Base-by-base conservation (phyloP, 1,140 invertebrate genomes). In the Apis cerana region DNA sequence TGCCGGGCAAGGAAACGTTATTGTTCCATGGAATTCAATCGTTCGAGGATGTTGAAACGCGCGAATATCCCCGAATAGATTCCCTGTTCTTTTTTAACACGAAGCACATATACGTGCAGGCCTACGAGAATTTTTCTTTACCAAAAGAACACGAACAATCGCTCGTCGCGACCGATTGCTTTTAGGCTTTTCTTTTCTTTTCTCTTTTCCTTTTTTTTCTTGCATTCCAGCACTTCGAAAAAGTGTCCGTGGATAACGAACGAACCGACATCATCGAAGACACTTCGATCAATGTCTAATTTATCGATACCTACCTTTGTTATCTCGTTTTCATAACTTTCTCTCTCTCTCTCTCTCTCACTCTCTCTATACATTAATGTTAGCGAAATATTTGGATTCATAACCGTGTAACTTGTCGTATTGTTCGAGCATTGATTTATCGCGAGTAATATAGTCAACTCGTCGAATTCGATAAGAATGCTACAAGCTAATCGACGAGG, bases 31-130 rank as follows among this genome's bases (percentile, higher is more conserved):
- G 65, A 33, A 54, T 33, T 17, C 33, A 12, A 48, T 4, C 74
- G 59, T 23, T 50, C 75, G 81, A 78, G 75, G 67, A 82, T 13
- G 19, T 48, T 71, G 61, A 58, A 68, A 64, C 65, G 75, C 75
- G 65, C 75, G 75, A 11, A 27, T 71, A 56, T 82, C 81, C 75
- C 58, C 67, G 58, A 43, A 64, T 58, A 33, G 21, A 52, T 48
- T 70, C 15, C 67, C 75, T 68, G 65, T 19, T 43, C 33, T 43
- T 43, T 43, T 65, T 74, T 80, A 82, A 76, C 61, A 52, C 80
- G 80, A 82, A 82, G 80, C 80, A 82, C 74, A 82, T 82, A 82
- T 74, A 82, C 80, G 80, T 82, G 80, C 80, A 82, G 80, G 72
- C 72, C 80, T 82, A 76, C 72, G 72, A 75, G 79, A 81, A 81